A percentile compares a stretch with the other conserved stretches of the same genome.
Evolutionary conservation across 2,888 invertebrate species (phyloP).

Genomic region (Platycheirus albimanus): DNA sequence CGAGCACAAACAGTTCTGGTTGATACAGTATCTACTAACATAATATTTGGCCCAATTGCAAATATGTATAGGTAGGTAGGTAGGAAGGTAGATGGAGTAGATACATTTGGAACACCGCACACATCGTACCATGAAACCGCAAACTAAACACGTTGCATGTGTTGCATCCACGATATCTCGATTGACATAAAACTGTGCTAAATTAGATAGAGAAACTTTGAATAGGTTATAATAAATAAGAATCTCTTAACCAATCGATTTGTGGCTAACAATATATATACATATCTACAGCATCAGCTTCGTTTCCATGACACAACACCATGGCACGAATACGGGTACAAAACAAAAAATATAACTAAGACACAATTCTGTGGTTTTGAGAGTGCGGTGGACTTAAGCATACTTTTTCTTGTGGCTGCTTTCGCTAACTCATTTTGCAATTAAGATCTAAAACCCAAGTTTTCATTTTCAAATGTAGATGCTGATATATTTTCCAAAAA

Average conservation of each 20-base stretch:
- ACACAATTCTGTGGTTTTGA: slow-evolving; percentile 6
- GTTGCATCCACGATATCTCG: slow-evolving; percentile 36
- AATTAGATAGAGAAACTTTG: slow-evolving; percentile 19
- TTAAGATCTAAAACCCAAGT: slow-evolving; percentile 54
- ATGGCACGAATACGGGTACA: slow-evolving; percentile 12
- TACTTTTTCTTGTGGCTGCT: slow-evolving; percentile 52
- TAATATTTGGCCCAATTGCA: slow-evolving; percentile 13
- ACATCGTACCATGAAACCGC: slow-evolving; percentile 44
- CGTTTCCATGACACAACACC: slow-evolving; percentile 52
- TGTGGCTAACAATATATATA: slow-evolving; percentile 28
- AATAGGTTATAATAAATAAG: slow-evolving; percentile 20
- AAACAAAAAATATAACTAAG: slow-evolving; percentile 1
- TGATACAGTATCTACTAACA: background rate
- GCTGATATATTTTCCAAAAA: background rate
- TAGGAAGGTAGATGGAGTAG: too few relatives aligned
- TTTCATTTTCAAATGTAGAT: slow-evolving; percentile 6
- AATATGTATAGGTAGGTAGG: too few relatives aligned
- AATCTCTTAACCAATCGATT: slow-evolving; percentile 60
- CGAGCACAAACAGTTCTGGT: background rate
- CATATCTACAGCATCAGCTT: background rate
- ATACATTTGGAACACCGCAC: slow-evolving; percentile 3
- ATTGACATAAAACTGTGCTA: slow-evolving; percentile 13
- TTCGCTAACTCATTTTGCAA: slow-evolving; percentile 50
- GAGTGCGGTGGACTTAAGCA: slow-evolving; percentile 28
- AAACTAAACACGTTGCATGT: slow-evolving; percentile 47